phyloP scores from a whole-genome alignment of 2,797 vertebrate species.

The Steatocranus sp. region DNA sequence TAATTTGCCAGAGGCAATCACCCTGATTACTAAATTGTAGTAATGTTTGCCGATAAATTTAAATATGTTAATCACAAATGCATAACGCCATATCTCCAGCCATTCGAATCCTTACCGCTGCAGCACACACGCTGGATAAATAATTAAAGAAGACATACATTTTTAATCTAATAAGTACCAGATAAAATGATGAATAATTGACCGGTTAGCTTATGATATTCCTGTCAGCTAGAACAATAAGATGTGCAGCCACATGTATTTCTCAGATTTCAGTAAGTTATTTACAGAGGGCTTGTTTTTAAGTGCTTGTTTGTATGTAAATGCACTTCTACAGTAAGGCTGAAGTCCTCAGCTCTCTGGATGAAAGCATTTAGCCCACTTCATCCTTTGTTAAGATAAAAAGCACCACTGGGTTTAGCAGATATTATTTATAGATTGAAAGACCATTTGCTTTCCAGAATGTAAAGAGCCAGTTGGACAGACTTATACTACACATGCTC shows the following conservation, averaged over 20 bases:
- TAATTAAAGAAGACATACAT: slow-evolving; percentile 54
- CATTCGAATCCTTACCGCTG: slow-evolving; percentile 7
- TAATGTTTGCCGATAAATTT: slow-evolving; percentile 57
- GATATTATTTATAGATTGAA: slow-evolving; percentile 51
- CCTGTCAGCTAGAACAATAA: slow-evolving; percentile 46
- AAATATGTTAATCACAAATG: slow-evolving; percentile 50
- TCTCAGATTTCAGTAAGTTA: slow-evolving; percentile 42
- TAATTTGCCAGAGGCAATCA: slow-evolving; percentile 55
- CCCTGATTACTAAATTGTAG: slow-evolving; percentile 58
- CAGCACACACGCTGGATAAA: slow-evolving; percentile 15
- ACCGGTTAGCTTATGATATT: slow-evolving; percentile 44
- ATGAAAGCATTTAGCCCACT: slow-evolving; percentile 43
- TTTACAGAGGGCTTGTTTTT: slow-evolving; percentile 39
- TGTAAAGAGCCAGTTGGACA: slow-evolving; percentile 37
- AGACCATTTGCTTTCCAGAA: slow-evolving; percentile 28
- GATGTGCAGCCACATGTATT: slow-evolving; percentile 9
- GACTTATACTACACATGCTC: neutral
- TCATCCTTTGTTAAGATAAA: slow-evolving; percentile 48
- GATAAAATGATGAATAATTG: slow-evolving; percentile 64
- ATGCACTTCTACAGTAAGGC: slow-evolving; percentile 5
- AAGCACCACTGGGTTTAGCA: slow-evolving; percentile 27
- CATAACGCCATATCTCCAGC: slow-evolving; percentile 8
- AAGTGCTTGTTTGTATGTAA: slow-evolving; percentile 49
- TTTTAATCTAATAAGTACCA: slow-evolving; percentile 57
- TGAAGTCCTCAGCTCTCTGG: slow-evolving; percentile 31